Evolutionary conservation across 2,888 invertebrate genomes (phyloP), one percentile per base, ranked within the genome.

Genomic region (Heliconius sara): DNA sequence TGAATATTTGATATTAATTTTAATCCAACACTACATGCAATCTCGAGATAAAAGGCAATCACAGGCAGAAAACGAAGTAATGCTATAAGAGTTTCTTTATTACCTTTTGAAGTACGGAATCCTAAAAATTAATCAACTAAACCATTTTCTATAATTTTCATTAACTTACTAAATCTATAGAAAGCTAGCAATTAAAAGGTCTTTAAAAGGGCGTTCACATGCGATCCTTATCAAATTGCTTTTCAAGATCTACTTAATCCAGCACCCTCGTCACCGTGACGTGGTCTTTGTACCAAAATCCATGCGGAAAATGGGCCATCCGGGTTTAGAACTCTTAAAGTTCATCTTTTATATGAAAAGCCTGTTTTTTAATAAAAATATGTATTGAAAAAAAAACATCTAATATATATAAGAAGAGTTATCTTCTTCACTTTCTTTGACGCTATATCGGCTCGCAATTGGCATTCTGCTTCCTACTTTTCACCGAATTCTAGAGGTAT

Each of bases 181-280:
- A n/a, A 34, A 72, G 72, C 72, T 57, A n/a, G 22, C 60, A 57
- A 34, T 73, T 60, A 73, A n/a, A 73, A 57, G 60, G 25, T 70
- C 25, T 25, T 43, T 13, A 34, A 52, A 73, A 34, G 73, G 27
- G 52, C 66, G 27, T 60, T 39, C 27, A 72, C 77, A 22, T 39
- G 13, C 65, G 16, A 78, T n/a, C 79, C 52, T 52, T 70, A 75
- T 34, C 66, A 80, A 79, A 76, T 74, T 39, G 16, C 60, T 39
- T 39, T 60, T 78, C 63, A 39, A 66, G 65, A 75, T 75, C 43
- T 47, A 65, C 65, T 75, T 65, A 34, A 66, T 47, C 75, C 66
- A 70, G 63, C n/a, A 77, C 80, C 80, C 79, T 80, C 77, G 66
- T 80, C 82, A 39, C n/a, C 34, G 57, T 34, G 72, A 78, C 57